Evolutionary conservation across 2,888 invertebrate species (phyloP).

Genomic region (Neria commutata): DNA sequence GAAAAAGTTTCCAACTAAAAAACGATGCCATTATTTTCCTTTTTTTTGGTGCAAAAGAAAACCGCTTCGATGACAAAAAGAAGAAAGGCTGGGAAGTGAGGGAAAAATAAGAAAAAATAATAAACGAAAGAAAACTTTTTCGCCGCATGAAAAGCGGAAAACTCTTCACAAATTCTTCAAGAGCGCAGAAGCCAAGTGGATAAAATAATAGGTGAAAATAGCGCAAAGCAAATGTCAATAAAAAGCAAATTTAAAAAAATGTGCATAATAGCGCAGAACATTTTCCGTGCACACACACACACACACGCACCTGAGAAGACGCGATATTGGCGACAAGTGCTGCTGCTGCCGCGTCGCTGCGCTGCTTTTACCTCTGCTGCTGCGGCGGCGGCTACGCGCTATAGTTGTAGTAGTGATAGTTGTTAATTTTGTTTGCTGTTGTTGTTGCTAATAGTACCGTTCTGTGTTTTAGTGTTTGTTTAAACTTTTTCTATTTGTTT

Average conservation of each 20-base stretch:
- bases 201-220: slow-evolving; percentile 5
- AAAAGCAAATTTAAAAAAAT: background rate
- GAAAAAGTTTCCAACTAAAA: no score
- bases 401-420: slow-evolving; percentile 32
- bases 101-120: no score
- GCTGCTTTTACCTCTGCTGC: slow-evolving; percentile 12
- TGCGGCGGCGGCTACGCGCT: slow-evolving; percentile 15
- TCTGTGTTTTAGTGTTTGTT: slow-evolving; percentile 22
- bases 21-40: no score
- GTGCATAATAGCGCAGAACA: background rate
- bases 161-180: background rate
- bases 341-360: slow-evolving; percentile 28
- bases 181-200: no score
- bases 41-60: no score
- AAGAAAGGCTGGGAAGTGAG: no score
- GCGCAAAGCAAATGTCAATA: background rate
- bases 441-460: slow-evolving; percentile 12
- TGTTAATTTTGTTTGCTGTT: slow-evolving; percentile 13
- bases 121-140: no score
- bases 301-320: background rate
- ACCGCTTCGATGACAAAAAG: no score
- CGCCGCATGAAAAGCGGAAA: background rate
- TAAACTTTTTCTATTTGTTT: slow-evolving; percentile 36
- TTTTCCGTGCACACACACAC: background rate
- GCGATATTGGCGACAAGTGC: slow-evolving; percentile 2